Conservation (phyloP, 2,113 vertebrate genomes). For the Ailurus styani region DNA sequence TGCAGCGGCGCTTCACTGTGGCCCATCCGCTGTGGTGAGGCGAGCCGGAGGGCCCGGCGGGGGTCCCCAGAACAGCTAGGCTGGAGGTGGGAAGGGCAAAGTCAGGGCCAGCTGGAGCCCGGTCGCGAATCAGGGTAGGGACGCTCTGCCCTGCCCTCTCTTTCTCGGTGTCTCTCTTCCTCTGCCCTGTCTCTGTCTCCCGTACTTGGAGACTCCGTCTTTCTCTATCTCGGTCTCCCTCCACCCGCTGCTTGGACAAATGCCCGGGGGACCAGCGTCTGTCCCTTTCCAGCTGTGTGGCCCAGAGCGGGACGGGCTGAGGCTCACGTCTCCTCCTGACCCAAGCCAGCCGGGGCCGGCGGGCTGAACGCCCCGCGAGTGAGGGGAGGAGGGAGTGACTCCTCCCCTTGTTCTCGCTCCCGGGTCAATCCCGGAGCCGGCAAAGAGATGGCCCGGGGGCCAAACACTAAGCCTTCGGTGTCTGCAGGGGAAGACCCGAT, state of each 20-base stretch:
- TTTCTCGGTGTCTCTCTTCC: neutral
- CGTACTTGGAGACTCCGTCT: neutral
- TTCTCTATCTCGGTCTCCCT: neutral
- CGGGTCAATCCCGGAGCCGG: fast-evolving
- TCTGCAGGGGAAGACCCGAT: neutral
- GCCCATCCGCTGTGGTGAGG: conserved; percentile 93
- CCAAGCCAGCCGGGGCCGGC: neutral
- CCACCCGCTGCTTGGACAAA: neutral
- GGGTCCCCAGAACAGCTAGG: neutral
- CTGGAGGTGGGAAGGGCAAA: neutral
- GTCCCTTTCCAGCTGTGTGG: neutral
- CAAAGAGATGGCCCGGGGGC: neutral
- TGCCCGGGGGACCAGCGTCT: neutral
- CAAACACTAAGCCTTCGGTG: neutral
- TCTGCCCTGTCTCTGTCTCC: neutral
- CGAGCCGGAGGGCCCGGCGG: neutral
- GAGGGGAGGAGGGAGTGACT: fast-evolving
- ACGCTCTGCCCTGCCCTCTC: neutral
- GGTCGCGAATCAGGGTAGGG: neutral
- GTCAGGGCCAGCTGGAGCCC: neutral
- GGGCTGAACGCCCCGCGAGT: neutral
- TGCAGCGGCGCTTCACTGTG: conserved; percentile 94
- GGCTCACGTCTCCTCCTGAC: neutral
- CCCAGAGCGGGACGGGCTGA: neutral
- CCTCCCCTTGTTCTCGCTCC: fast-evolving